Percentiles rank a stretch among this genome's conserved stretches.
These are phyloP conservation scores for Loxodonta africana DNA, from an alignment of 2,113 vertebrate genomes.

Conservation along the genomic window DNA sequence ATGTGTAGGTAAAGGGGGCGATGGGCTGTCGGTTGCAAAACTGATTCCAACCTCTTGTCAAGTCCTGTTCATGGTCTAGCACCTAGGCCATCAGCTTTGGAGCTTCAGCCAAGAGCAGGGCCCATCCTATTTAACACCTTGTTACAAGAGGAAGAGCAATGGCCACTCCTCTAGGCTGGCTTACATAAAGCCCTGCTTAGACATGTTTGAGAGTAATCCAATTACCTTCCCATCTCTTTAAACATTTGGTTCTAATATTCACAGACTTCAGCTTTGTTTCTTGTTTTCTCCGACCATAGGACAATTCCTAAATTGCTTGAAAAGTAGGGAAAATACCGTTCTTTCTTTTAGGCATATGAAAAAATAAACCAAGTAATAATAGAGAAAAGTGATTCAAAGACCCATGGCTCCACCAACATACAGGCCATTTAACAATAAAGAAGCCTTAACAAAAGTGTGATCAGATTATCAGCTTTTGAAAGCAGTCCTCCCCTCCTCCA, in stretches of 20 bases:
- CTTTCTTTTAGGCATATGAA: neutral
- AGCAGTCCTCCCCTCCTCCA: neutral
- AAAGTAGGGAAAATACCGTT: neutral
- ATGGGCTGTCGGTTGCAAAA: neutral
- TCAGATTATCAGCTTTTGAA: neutral
- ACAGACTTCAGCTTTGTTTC: neutral
- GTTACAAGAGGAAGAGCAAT: neutral
- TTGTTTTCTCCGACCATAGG: slow-evolving; percentile 14
- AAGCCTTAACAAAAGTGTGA: neutral
- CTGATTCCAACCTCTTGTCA: neutral
- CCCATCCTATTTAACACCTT: neutral
- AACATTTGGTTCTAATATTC: slow-evolving; percentile 21
- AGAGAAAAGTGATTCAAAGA: neutral
- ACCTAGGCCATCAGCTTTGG: neutral
- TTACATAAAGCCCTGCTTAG: neutral
- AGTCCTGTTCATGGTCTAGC: neutral
- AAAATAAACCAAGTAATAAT: neutral
- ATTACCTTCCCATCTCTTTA: neutral
- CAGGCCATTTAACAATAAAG: neutral
- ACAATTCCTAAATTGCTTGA: neutral
- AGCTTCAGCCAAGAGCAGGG: neutral
- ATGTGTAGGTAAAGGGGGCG: neutral
- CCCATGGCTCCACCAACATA: neutral
- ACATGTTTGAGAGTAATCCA: neutral
- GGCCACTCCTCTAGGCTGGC: neutral